Evolutionary conservation across 2,888 invertebrate species (phyloP).

Genomic region (Trichacis sp.): DNA sequence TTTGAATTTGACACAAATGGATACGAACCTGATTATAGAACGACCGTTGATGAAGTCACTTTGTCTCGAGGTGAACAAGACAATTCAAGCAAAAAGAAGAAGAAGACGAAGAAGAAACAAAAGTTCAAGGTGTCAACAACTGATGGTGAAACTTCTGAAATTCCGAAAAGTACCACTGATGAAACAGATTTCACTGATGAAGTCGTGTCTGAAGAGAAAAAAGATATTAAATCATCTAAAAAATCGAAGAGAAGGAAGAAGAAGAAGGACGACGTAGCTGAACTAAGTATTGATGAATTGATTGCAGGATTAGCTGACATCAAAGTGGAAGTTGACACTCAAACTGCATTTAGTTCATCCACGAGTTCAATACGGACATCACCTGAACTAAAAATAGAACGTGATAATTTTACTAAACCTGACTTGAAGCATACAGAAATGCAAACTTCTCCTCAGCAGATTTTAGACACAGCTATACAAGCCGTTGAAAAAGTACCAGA

Average conservation of each 20-base stretch:
- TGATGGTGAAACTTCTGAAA: constrained; percentile 70
- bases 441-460: constrained; percentile 75
- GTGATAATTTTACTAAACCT: neutral
- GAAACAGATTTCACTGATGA: constrained; percentile 68
- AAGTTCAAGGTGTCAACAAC: constrained; percentile 70
- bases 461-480: constrained; percentile 68
- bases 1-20: constrained; percentile 71
- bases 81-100: constrained; percentile 68
- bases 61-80: constrained; percentile 61
- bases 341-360: constrained; percentile 52
- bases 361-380: constrained; percentile 72
- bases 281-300: constrained; percentile 36
- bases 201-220: constrained; percentile 57
- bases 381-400: constrained; percentile 65
- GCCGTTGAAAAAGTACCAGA: constrained; percentile 58
- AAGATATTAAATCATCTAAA: constrained; percentile 52
- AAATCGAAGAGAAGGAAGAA: constrained; percentile 70
- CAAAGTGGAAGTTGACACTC: constrained; percentile 57
- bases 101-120: constrained; percentile 69
- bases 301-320: constrained; percentile 54
- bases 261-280: constrained; percentile 61
- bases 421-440: constrained; percentile 63
- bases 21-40: constrained; percentile 80
- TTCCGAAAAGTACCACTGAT: constrained; percentile 61
- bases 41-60: constrained; percentile 72